These are phyloP conservation scores for Cerastis rubricosa DNA, from an alignment of 2,888 invertebrate genomes.

Conservation along the genomic window DNA sequence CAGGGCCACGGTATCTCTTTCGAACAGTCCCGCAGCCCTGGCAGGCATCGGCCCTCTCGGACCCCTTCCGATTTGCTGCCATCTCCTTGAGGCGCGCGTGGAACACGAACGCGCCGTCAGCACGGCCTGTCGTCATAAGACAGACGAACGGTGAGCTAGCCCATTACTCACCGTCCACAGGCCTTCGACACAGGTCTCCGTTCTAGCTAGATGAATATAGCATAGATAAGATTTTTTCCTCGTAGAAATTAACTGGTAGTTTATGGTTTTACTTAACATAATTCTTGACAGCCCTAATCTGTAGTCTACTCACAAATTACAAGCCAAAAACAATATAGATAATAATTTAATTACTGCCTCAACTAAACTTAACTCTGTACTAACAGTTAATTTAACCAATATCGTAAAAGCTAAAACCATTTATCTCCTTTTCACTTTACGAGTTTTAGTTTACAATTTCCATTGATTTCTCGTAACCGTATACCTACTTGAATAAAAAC, in stretches of 20 bases:
- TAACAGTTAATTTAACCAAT: constrained; percentile 33
- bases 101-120: no score
- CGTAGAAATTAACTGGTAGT: neutral
- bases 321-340: constrained; percentile 31
- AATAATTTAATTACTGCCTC: constrained; percentile 19
- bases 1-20: no score
- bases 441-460: constrained; percentile 45
- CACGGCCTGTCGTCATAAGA: no score
- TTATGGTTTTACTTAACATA: neutral
- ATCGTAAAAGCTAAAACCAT: constrained; percentile 46
- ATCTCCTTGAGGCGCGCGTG: no score
- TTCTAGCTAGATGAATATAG: neutral
- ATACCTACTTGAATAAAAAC: constrained; percentile 19
- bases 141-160: no score
- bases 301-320: neutral
- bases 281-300: neutral
- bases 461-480: constrained; percentile 32
- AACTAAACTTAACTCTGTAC: constrained; percentile 18
- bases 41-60: no score
- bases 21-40: no score
- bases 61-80: no score
- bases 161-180: no score
- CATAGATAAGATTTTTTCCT: neutral
- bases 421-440: constrained; percentile 47
- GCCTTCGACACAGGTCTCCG: no score